Evolutionary conservation across 2,797 vertebrate genomes (phyloP), one percentile per base, ranked within the genome.

Genomic region (Coranthus polyacanthus): DNA sequence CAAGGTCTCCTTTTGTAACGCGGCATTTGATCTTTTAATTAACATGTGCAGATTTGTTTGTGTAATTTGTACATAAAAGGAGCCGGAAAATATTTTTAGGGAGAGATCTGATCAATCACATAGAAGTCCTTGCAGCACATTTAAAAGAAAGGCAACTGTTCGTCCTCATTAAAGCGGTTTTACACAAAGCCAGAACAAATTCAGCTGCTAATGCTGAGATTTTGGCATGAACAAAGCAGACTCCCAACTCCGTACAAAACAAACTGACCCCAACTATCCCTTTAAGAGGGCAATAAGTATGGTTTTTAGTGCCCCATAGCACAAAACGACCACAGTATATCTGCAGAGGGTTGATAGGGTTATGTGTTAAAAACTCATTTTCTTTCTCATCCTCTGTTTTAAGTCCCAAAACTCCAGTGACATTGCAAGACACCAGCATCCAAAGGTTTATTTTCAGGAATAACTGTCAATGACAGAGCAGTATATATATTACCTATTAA

Each of bases 241-340:
- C 37, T 69, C 36, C 10, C 6, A 49, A 58, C 29, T 51, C 60
- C 50, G 1, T 5, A 51, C 18, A 65, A 66, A 64, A 50, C 41
- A 68, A 12, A 54, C 36, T 2, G 2, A 68, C 46, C 22, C 6
- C 1, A 55, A 16, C 44, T 75, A 47, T 67, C 59, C 70, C 62
- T 75, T 81, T 50, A 72, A 73, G 43, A 24, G 44, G 39, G 52
- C 47, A 75, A 59, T 83, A 68, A 72, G 46, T 67, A 46, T 43
- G 11, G 10, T 61, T 73, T 86, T 83, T 76, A 88, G 46, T 67
- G 71, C 78, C 50, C 70, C 56, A 57, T 47, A 68, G 74, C 63
- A 68, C 54, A 74, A 62, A 75, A 82, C 34, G 53, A 62, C 56
- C 60, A 50, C 52, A 45, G 71, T 79, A 75, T 77, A 79, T 76